phyloP scores from a whole-genome alignment of 2,797 vertebrate genomes.

The Heterohyrax brucei region DNA sequence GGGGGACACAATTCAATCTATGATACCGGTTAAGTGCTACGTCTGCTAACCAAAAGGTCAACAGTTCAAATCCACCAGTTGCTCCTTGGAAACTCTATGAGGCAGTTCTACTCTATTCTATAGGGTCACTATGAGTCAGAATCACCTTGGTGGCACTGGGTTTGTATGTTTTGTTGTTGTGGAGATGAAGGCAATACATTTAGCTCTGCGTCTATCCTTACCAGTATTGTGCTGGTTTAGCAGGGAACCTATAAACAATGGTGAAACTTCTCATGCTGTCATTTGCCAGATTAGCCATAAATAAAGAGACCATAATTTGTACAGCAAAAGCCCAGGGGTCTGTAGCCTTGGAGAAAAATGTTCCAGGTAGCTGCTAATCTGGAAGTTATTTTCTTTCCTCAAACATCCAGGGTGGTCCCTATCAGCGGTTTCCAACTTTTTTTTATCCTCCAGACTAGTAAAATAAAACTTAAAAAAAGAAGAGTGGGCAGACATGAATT shows the following conservation, averaged over 20 bases:
- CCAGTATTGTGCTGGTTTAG: background rate
- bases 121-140: too few relatives aligned
- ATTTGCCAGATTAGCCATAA: background rate
- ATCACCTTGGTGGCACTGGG: too few relatives aligned
- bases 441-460: conserved; percentile 45
- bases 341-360: conserved; percentile 13
- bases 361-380: conserved; percentile 82
- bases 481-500: background rate
- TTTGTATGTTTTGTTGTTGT: too few relatives aligned
- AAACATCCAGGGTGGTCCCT: conserved; percentile 77
- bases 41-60: too few relatives aligned
- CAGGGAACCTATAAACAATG: background rate
- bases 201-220: background rate
- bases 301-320: conserved; percentile 27
- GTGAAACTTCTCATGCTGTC: background rate
- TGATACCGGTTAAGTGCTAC: too few relatives aligned
- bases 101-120: too few relatives aligned
- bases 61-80: too few relatives aligned
- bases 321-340: conserved; percentile 10
- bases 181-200: background rate
- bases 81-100: too few relatives aligned
- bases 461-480: background rate
- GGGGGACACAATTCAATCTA: too few relatives aligned
- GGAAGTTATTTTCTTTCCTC: conserved; percentile 83
- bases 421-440: conserved; percentile 40